Percentiles rank a stretch among this genome's conserved stretches.
Evolutionary conservation across 2,113 vertebrate genomes (phyloP).

Genomic region (Pituophis catenifer): DNA sequence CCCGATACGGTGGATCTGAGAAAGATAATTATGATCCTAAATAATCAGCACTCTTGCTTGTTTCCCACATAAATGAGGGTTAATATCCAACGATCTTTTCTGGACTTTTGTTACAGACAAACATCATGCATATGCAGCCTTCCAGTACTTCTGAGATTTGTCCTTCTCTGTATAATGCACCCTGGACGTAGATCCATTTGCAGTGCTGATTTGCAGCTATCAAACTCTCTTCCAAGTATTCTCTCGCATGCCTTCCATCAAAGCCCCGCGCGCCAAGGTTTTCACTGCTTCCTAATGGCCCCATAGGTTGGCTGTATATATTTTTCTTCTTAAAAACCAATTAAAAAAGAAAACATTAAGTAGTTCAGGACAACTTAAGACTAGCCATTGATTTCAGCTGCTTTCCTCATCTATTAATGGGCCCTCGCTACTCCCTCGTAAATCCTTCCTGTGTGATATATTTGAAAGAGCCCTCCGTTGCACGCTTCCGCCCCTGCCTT

Average conservation of each 20-base stretch:
- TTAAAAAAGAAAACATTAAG: conserved; percentile 64
- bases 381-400: conserved; percentile 64
- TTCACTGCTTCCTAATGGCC: conserved; percentile 68
- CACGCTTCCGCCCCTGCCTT: conserved; percentile 56
- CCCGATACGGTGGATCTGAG: not conserved
- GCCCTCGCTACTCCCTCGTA: conserved; percentile 52
- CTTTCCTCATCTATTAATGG: conserved; percentile 69
- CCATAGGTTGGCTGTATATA: conserved; percentile 67
- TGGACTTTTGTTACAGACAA: not conserved
- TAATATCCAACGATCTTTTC: not conserved
- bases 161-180: conserved; percentile 48
- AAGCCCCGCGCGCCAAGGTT: conserved; percentile 63
- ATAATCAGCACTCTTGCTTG: no score
- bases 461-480: conserved; percentile 61
- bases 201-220: conserved; percentile 62
- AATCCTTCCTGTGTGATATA: conserved; percentile 60
- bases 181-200: conserved; percentile 61
- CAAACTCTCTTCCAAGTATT: conserved; percentile 64
- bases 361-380: conserved; percentile 63
- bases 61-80: no score
- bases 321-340: conserved; percentile 71
- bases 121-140: conserved; percentile 13
- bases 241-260: conserved; percentile 67
- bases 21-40: not conserved
- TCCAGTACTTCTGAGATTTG: conserved; percentile 50